Base-by-base conservation (phyloP, 2,888 invertebrate species). In the Penaeus monodon region DNA sequence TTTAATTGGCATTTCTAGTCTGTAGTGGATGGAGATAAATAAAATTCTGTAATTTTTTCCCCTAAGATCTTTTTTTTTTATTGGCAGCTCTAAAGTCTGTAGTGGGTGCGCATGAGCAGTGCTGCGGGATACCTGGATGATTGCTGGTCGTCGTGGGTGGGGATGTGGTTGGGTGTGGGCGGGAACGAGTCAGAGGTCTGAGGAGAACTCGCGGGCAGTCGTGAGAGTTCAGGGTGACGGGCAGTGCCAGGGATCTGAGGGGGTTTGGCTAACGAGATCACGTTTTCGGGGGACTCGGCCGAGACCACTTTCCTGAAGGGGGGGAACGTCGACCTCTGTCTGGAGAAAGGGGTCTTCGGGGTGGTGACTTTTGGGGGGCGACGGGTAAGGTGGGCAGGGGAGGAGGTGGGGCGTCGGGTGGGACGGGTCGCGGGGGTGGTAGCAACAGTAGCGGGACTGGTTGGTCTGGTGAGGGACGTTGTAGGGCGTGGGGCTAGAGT, bases 201-300 rank as follows among this genome's bases (percentile, higher is more conserved):
- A 66, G 79, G 49, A 57, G 68, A 64, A 65, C 85, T 85, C 79
- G 68, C 73, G 57, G 89, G 82, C 81, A 89, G 82, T 87, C 84
- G 68, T 12, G 90, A 90, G 8, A 90, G 82, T 63, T 90, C 90
- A 17, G 90, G 88, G 49, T 90, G 88, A 22, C 83, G 76, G 8
- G 81, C 88, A 24, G 90, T 90, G 38, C 88, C 90, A 12, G 88
- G 90, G 44, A 86, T 77, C 70, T 86, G 86, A 8, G 86, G 86
- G 17, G 86, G 86, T 20, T 57, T 57, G 10, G 24, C 78, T 44
- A 77, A 17, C 27, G 86, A 57, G 22, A 38, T 44, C 27, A 49
- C 24, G 14, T 24, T 57, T 49, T 27, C 7, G 38, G 57, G 7
- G 14, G 57, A 12, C 24, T 70, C 70, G 1, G 64, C 33, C 1